phyloP scores from a whole-genome alignment of 2,888 invertebrate genomes.

The Eubasilissa splendida region DNA sequence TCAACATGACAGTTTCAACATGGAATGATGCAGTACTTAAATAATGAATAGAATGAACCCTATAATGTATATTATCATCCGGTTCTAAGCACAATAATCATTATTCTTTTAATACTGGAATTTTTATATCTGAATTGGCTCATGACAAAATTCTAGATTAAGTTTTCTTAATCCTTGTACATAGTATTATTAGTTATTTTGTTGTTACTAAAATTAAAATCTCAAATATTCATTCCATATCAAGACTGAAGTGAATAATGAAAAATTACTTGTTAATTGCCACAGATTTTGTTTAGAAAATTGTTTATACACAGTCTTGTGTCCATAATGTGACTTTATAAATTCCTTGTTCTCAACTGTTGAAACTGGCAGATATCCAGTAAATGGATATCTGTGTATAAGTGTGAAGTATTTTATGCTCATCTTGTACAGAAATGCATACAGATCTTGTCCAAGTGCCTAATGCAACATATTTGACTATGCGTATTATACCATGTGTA shows the following conservation, averaged over 20 bases:
- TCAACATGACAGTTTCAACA: not conserved
- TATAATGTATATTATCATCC: not conserved
- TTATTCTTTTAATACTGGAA: not conserved
- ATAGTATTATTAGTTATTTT: not conserved
- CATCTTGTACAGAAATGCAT: too few relatives aligned
- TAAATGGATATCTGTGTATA: too few relatives aligned
- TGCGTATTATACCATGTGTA: too few relatives aligned
- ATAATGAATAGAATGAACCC: not conserved
- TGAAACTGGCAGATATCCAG: too few relatives aligned
- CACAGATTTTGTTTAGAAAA: too few relatives aligned
- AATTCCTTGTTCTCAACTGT: too few relatives aligned
- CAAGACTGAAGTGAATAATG: slow-evolving; percentile 18
- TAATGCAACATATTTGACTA: too few relatives aligned
- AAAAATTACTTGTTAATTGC: not conserved
- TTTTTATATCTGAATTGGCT: not conserved
- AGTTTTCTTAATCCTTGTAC: not conserved
- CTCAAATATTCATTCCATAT: slow-evolving; percentile 18
- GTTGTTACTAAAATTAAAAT: not conserved
- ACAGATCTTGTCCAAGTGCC: too few relatives aligned
- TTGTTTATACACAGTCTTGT: too few relatives aligned
- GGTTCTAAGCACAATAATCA: not conserved
- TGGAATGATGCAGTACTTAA: not conserved
- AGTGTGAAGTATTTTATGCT: too few relatives aligned
- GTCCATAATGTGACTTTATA: too few relatives aligned
- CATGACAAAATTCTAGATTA: not conserved